Conservation (phyloP, 2,888 invertebrate genomes). For the Atethmia centrago region DNA sequence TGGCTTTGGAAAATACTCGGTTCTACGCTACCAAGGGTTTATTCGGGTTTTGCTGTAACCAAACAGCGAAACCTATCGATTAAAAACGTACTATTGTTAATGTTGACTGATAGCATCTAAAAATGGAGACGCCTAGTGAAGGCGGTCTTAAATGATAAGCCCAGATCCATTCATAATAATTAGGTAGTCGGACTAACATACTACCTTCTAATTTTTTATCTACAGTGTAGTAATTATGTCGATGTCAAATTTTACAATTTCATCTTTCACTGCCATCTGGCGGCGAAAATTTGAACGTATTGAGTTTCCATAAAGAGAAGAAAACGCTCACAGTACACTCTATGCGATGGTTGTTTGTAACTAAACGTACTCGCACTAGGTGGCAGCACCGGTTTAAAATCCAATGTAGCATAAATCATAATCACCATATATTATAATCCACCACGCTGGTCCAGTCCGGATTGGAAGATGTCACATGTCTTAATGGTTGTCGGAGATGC, state of each 20-base stretch:
- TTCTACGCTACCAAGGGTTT: neutral
- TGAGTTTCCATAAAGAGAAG: neutral
- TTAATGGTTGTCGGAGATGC: too few relatives aligned
- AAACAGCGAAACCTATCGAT: neutral
- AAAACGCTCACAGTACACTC: rapidly evolving
- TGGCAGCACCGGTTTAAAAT: slow-evolving; percentile 33
- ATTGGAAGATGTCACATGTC: too few relatives aligned
- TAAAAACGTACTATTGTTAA: neutral
- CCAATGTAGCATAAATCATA: too few relatives aligned
- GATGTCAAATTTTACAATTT: neutral
- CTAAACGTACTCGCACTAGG: neutral
- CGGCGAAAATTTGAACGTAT: neutral
- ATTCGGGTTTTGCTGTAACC: neutral
- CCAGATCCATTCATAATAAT: neutral
- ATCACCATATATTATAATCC: too few relatives aligned
- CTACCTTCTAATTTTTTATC: neutral
- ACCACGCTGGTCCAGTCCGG: too few relatives aligned
- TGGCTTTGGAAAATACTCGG: neutral
- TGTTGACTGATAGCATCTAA: too few relatives aligned
- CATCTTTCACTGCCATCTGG: slow-evolving; percentile 17
- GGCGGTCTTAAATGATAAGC: too few relatives aligned
- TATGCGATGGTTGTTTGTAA: neutral
- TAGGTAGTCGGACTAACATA: neutral
- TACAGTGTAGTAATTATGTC: too few relatives aligned
- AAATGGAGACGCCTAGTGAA: neutral